Percentiles rank a stretch among this genome's conserved stretches.
These are phyloP conservation scores for Tinea trinotella DNA, from an alignment of 2,888 invertebrate genomes.

Conservation along the genomic window DNA sequence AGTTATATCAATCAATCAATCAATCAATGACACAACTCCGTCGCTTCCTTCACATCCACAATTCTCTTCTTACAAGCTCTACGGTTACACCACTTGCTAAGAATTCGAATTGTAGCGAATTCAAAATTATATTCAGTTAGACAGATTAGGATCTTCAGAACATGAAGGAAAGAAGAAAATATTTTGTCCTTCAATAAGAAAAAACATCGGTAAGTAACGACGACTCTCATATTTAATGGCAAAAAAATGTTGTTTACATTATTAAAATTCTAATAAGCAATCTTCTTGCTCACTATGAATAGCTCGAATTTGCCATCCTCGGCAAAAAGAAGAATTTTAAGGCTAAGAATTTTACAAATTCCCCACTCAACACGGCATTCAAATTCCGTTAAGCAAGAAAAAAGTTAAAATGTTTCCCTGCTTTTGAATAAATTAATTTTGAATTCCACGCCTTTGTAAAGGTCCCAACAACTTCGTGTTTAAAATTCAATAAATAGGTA, in stretches of 20 bases:
- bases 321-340: not conserved
- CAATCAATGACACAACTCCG: no score
- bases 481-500: not conserved
- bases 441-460: constrained; percentile 24
- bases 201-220: no score
- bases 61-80: no score
- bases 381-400: constrained; percentile 28
- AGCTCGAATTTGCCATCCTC: not conserved
- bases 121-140: no score
- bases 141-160: no score
- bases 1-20: no score
- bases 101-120: no score
- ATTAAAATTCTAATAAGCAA: not conserved
- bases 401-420: constrained; percentile 37
- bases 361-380: constrained; percentile 32
- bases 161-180: no score
- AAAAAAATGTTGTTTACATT: not conserved
- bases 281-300: not conserved
- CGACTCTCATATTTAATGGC: not conserved
- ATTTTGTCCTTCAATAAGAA: no score
- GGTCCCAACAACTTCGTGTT: not conserved
- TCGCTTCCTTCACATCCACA: no score
- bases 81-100: no score
- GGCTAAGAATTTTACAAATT: constrained; percentile 24
- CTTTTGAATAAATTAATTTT: constrained; percentile 41